These are phyloP conservation scores for Leguminivora glycinivorella DNA, from an alignment of 1,140 invertebrate genomes.

Conservation along the genomic window DNA sequence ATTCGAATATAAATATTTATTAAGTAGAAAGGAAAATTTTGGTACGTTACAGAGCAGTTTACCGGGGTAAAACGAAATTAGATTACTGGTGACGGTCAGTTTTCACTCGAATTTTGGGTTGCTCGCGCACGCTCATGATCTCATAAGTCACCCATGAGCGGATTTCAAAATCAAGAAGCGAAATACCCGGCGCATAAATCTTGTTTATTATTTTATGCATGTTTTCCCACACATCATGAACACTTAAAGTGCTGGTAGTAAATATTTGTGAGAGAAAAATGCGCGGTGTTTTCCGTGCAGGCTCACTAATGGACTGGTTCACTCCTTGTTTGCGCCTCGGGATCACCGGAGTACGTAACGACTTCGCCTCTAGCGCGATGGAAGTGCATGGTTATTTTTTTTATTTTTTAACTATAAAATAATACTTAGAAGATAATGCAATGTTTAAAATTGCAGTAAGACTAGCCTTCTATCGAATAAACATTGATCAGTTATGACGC, in stretches of 20 bases:
- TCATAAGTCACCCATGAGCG: not conserved
- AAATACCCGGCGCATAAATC: not conserved
- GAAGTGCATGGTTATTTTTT: slow-evolving; percentile 11
- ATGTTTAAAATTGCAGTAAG: too few species aligned
- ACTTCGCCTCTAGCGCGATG: slow-evolving; percentile 29
- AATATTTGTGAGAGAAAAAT: slow-evolving; percentile 45
- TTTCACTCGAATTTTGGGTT: not conserved
- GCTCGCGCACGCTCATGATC: not conserved
- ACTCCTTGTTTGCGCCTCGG: slow-evolving; percentile 50
- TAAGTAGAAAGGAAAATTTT: too few species aligned
- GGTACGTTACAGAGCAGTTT: too few species aligned
- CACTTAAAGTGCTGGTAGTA: slow-evolving; percentile 30
- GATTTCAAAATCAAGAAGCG: slow-evolving; percentile 6
- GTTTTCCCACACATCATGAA: slow-evolving; percentile 17
- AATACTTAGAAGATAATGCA: not conserved
- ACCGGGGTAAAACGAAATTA: too few species aligned
- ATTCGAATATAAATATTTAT: too few species aligned
- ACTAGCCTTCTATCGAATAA: too few species aligned
- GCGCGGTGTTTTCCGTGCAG: slow-evolving; percentile 41
- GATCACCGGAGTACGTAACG: slow-evolving; percentile 48
- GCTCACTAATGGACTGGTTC: slow-evolving; percentile 55
- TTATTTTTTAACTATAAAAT: not conserved
- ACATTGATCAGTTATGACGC: too few species aligned
- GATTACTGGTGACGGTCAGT: not conserved
- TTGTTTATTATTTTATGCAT: slow-evolving; percentile 25